Percentiles rank a stretch among this genome's conserved stretches.
These are phyloP conservation scores for Ceraclea dissimilis DNA, from an alignment of 2,888 invertebrate genomes.

Conservation along the genomic window DNA sequence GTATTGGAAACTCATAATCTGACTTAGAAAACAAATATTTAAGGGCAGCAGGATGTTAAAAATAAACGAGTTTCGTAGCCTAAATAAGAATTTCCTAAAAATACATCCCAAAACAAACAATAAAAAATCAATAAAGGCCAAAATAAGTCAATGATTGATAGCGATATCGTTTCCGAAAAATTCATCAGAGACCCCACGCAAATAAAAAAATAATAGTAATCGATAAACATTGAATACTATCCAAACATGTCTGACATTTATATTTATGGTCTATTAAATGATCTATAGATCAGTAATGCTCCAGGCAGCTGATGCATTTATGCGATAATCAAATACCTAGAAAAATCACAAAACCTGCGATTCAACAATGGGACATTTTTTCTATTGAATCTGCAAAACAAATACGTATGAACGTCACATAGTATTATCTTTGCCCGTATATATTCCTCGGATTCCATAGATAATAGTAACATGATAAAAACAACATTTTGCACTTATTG, in stretches of 20 bases:
- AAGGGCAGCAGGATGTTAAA: no score
- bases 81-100: no score
- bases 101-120: no score
- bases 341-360: neutral
- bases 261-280: neutral
- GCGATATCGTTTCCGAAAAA: neutral
- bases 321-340: conserved; percentile 2
- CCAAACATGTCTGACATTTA: neutral
- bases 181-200: neutral
- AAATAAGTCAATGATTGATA: neutral
- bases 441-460: neutral
- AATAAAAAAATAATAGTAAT: neutral
- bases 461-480: neutral
- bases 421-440: neutral
- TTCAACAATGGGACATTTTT: neutral
- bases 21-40: no score
- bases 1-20: no score
- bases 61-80: no score
- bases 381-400: neutral
- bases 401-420: neutral
- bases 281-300: neutral
- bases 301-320: neutral
- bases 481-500: conserved; percentile 18
- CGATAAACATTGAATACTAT: neutral
- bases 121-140: no score